A percentile compares a stretch with the other conserved stretches of the same genome.
Conservation (phyloP, 2,113 vertebrate genomes). For the Apistogramma diplotaenia region DNA sequence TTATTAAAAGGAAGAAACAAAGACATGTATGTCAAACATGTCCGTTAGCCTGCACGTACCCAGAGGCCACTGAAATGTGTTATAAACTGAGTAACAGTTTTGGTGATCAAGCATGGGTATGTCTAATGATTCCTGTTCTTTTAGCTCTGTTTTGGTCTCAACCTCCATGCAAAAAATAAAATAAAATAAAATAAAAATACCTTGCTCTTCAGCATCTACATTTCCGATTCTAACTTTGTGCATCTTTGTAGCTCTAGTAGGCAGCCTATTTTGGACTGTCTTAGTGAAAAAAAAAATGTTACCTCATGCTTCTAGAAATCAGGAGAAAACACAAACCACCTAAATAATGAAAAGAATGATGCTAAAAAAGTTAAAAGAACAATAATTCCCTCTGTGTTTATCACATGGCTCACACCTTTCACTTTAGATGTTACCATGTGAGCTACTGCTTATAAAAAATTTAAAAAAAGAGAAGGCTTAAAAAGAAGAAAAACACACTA, state of each 20-base stretch:
- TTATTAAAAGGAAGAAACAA: not conserved
- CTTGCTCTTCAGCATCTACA: not conserved
- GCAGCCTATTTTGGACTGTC: not conserved
- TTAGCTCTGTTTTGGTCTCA: not conserved
- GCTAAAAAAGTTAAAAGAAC: not conserved
- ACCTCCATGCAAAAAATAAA: not conserved
- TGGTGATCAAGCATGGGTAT: not conserved
- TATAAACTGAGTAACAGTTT: no score
- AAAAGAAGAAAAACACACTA: not conserved
- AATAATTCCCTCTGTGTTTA: not conserved
- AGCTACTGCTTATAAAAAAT: not conserved
- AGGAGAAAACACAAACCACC: not conserved
- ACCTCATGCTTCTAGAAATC: not conserved
- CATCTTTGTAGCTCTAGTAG: not conserved
- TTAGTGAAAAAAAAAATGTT: not conserved
- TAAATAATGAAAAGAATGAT: not conserved
- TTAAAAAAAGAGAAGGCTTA: not conserved
- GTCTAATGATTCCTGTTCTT: not conserved
- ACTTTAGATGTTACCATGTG: not conserved
- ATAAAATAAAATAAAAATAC: not conserved
- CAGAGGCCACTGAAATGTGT: no score
- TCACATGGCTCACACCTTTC: not conserved
- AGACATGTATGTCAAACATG: not conserved
- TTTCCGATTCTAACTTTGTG: not conserved
- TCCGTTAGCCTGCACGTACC: no score